Percentiles rank a stretch among this genome's conserved stretches.
Conservation (phyloP, 2,888 invertebrate genomes). For the Conchocele bisecta region DNA sequence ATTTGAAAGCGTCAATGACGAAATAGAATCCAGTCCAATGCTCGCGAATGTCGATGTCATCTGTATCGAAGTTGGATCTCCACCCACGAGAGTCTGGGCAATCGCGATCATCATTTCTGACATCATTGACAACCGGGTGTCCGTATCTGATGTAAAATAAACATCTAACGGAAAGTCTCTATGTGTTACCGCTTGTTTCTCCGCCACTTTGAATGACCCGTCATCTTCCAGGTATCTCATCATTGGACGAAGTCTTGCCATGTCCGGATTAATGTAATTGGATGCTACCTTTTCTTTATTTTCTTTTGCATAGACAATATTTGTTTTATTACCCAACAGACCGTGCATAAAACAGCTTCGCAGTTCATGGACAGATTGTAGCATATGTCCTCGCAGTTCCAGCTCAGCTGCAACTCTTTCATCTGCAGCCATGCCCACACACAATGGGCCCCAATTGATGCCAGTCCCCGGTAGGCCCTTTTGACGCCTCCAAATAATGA, state of each 20-base stretch:
- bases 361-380: conserved; percentile 26
- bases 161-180: not conserved
- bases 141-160: not conserved
- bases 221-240: not conserved
- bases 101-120: not conserved
- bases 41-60: not conserved
- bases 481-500: conserved; percentile 56
- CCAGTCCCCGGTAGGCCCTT: conserved; percentile 57
- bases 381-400: conserved; percentile 26
- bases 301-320: conserved; percentile 38
- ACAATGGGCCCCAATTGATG: conserved; percentile 70
- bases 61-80: not conserved
- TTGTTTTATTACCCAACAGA: conserved; percentile 15
- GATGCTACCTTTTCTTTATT: conserved; percentile 50
- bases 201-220: not conserved
- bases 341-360: conserved; percentile 24
- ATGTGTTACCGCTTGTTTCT: not conserved
- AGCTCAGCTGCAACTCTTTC: conserved; percentile 17
- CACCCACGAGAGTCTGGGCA: too few relatives aligned
- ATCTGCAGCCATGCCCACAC: conserved; percentile 57
- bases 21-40: not conserved
- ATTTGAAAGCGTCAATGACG: not conserved
- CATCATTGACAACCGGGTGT: not conserved
- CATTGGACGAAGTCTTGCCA: not conserved
- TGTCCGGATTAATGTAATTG: not conserved